Evolutionary conservation across 1,140 invertebrate species (phyloP), one percentile per base, ranked within the genome.

Genomic region (Monomorium pharaonis): DNA sequence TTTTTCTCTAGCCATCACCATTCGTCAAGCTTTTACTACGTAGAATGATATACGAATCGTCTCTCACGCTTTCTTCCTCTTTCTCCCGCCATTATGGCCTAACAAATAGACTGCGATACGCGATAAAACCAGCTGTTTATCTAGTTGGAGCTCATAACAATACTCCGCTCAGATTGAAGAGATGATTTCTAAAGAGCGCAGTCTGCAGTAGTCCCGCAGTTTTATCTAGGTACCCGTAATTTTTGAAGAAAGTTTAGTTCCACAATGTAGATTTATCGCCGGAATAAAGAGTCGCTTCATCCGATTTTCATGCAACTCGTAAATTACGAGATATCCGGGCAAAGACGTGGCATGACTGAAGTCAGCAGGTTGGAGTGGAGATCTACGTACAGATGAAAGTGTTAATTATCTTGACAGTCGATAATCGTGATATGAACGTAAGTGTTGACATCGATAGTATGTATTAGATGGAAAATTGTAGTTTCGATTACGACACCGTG

Each of bases 91-190:
- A 60, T 72, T 58, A 58, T 58, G n/a, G 37, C 24, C 27, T 47
- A 58, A 83, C 54, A 83, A 83, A 83, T 83, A 83, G 67, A 37
- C 24, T 80, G 49, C 62, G 77, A 80, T 69, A 80, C 18, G 67
- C 67, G 78, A 83, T 83, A 74, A 74, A 58, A 30, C 78, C 24
- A 42, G 51, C 65, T 83, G 78, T 83, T 74, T 60, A 83, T 83
- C 78, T 74, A 83, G 78, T 44, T 51, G 51, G 65, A 54, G 37
- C 9, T 21, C 24, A 44, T 33, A 81, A 83, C 78, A 83, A 83
- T 83, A 83, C 54, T 51, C 78, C 58, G 56, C 49, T 72, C 24
- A 83, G 78, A 72, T 83, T 74, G 24, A 60, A 74, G 51, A 72
- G 37, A 21, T 47, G 67, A 83, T 74, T 72, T 60, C 51, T 56